Base-by-base conservation (phyloP, 2,797 vertebrate species). In the Acanthornis magna region DNA sequence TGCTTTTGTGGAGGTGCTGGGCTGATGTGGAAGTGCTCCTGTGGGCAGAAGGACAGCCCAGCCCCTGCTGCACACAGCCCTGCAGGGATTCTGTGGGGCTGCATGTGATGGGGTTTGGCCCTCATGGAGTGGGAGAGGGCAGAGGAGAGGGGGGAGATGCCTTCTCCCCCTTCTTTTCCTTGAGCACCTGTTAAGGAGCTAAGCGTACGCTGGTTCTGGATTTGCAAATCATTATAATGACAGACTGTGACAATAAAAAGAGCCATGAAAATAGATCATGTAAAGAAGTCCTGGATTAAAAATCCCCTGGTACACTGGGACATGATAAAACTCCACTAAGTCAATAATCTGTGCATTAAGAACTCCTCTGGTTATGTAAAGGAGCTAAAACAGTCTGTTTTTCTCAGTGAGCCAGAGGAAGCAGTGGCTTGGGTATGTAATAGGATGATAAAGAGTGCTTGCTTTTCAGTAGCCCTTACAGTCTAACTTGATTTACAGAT, bases 291-390 rank as follows among this genome's bases (percentile, higher is more conserved):
- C 63, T 73, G 93, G 95, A 93, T 96, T 96, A 96, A 95, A 88
- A 95, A 93, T 97, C 95, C 95, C 91, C 60, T 93, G 95, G 85
- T 86, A 85, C 89, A 77, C 60, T 50, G 61, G 85, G 85, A 94
- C 85, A 74, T n/a, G 88, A 95, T 95, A 96, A 95, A 96, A 94
- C 57, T 83, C 83, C 85, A 93, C 85, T 96, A 96, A 96, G 89
- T 92, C 96, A 97, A 92, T 97, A 97, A 97, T 96, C 95, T 97
- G 74, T 89, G 88, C 85, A 74, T 96, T 96, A 96, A 93, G 88
- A 94, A 58, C 93, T 93, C 63, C 50, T 90, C 83, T 95, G 77
- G 93, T 96, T 96, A 85, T 95, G 93, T 88, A 86, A 95, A 96
- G 88, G 60, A 88, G 89, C 94, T 85, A 53, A 90, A 92, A 27